Evolutionary conservation across 92 coral and sea anemone species (phyloP), one percentile per base, ranked within the genome.

Genomic region (Isaurus tuberculatus): DNA sequence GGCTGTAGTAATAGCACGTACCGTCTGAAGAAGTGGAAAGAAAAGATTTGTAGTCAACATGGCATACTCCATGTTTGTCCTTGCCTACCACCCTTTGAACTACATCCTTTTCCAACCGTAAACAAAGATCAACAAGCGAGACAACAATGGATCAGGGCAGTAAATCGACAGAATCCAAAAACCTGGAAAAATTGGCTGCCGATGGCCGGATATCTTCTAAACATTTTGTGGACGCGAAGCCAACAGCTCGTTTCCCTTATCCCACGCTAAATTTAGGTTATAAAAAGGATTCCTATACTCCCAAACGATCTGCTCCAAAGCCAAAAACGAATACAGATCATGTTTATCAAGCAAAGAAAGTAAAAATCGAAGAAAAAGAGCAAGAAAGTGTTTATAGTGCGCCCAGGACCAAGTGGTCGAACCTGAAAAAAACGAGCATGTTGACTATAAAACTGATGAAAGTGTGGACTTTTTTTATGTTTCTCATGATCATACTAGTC

Each of bases 161-260:
- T 69, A 17, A 69, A 69, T 36, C 74, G 74, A 34, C 31, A 69
- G 22, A 23, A 69, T 36, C 0, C 51, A 0, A 69, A 31, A 34
- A 28, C 72, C 0, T n/a, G 72, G 44, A 66, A 66, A 66, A 66
- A 30, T 15, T 66, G 72, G 72, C 43, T 29, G 14, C 72, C 43
- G 72, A 66, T 27, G 72, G 29, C 43, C 0, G 72, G 19, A 40
- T 66, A 1, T 66, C 20, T 17, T 65, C 70, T 2, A 65, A 65
- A 28, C 70, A 66, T 36, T 36, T 36, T 36, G 42, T 36, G 3
- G 42, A 36, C 7, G 42, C 42, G 7, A 36, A 66, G 19, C 72
- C 72, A 16, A 66, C 72, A 0, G 44, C 2, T 30, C 23, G 40
- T 0, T 4, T 29, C 11, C 72, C 72, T 7, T 16, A 22, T 32